Percentiles rank a stretch among this genome's conserved stretches.
These are phyloP conservation scores for Epinotia bilunana DNA, from an alignment of 2,888 invertebrate species.

Conservation along the genomic window DNA sequence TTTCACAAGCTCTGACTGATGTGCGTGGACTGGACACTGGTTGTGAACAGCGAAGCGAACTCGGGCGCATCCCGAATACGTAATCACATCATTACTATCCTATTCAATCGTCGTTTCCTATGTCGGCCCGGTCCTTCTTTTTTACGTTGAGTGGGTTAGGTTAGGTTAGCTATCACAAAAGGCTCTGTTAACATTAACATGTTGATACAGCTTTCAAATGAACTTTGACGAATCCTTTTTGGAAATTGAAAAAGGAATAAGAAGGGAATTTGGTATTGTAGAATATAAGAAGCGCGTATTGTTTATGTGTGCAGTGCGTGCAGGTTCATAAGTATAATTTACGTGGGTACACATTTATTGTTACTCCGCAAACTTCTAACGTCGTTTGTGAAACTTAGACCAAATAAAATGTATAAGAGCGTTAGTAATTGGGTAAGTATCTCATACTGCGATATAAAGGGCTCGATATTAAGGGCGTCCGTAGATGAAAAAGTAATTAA, in stretches of 20 bases:
- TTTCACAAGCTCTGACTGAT: not conserved
- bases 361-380: no score
- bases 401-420: no score
- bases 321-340: no score
- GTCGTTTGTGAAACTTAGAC: no score
- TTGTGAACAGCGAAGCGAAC: not conserved
- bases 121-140: not conserved
- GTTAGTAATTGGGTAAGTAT: no score
- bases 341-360: no score
- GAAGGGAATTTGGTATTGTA: not conserved
- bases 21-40: not conserved
- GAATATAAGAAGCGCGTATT: not conserved
- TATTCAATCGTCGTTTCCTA: conserved; percentile 28
- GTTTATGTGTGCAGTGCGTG: not conserved
- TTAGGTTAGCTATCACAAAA: conserved; percentile 26
- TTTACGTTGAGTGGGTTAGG: conserved; percentile 20
- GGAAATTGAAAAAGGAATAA: conserved; percentile 1
- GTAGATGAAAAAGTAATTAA: no score
- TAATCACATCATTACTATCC: conserved; percentile 36
- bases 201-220: conserved; percentile 8
- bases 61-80: conserved; percentile 29
- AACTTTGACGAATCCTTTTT: conserved; percentile 13
- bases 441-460: no score
- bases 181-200: conserved; percentile 17
- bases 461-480: no score